A percentile compares a stretch with the other conserved stretches of the same genome.
phyloP scores from a whole-genome alignment of 2,797 vertebrate species.

The Rallus crepitans region DNA sequence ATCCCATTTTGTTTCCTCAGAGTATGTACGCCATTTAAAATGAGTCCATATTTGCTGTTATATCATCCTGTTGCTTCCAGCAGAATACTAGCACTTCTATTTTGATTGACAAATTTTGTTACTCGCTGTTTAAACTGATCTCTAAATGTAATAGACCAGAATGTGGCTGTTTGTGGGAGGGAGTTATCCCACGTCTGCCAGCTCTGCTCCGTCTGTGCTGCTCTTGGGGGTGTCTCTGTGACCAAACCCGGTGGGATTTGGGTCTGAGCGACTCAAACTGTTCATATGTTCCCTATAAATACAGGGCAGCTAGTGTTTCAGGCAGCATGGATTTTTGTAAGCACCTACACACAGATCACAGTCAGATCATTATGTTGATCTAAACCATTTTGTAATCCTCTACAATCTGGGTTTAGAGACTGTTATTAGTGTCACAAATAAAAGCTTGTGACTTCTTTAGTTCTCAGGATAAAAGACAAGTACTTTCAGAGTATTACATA shows the following conservation, averaged over 20 bases:
- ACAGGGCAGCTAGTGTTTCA: background rate
- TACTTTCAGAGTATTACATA: constrained; percentile 14
- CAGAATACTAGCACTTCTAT: background rate
- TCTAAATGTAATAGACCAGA: background rate
- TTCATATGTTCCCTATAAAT: background rate
- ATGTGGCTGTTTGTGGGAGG: background rate
- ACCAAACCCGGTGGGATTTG: fast-evolving
- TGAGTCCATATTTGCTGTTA: background rate
- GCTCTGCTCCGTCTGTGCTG: background rate
- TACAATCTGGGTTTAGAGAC: constrained; percentile 67
- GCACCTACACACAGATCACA: constrained; percentile 62
- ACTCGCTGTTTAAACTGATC: background rate
- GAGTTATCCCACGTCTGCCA: fast-evolving
- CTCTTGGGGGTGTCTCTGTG: background rate
- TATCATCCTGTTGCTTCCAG: constrained; percentile 14
- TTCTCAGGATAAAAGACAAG: background rate
- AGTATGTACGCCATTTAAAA: background rate
- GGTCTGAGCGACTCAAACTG: background rate
- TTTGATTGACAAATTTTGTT: background rate
- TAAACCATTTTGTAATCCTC: constrained; percentile 72
- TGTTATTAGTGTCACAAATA: constrained; percentile 71
- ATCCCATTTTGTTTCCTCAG: fast-evolving
- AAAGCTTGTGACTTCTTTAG: constrained; percentile 59
- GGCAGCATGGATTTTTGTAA: constrained; percentile 22
- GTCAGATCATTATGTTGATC: constrained; percentile 58